These are phyloP conservation scores for Glandiceps talaboti DNA, from an alignment of 53 echinoderm and acorn worm species.

Conservation along the genomic window DNA sequence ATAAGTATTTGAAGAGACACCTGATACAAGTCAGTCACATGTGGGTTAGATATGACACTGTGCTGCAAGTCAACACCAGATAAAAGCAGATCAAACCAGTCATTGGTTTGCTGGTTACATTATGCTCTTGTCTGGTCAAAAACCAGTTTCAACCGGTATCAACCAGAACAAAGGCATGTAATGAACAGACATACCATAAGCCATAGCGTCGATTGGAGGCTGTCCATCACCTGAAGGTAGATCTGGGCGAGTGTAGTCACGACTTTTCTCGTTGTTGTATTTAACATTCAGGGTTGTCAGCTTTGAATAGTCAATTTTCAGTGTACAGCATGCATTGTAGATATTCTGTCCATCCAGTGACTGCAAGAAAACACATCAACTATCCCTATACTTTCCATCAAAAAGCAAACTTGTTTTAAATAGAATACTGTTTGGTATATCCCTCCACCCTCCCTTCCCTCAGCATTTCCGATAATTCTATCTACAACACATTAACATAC, in stretches of 20 bases:
- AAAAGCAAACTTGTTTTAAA: too few species aligned
- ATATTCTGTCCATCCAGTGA: constrained; percentile 90
- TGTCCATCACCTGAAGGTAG: constrained; percentile 64
- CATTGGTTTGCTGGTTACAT: neutral
- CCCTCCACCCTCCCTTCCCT: too few species aligned
- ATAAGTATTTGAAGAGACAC: too few species aligned
- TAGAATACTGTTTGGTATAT: too few species aligned
- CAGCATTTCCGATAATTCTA: too few species aligned
- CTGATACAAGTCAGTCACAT: too few species aligned
- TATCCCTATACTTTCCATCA: too few species aligned
- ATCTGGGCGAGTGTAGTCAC: constrained; percentile 86
- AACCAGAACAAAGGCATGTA: neutral
- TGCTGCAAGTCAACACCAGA: too few species aligned
- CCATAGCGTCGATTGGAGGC: neutral
- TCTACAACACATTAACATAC: too few species aligned
- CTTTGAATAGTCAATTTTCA: constrained; percentile 89
- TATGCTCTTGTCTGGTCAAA: neutral
- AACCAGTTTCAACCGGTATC: neutral
- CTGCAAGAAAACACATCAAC: constrained; percentile 35
- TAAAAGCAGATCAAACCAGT: neutral
- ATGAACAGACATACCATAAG: neutral
- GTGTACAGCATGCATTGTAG: constrained; percentile 93
- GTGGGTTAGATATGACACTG: too few species aligned
- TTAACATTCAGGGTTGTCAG: constrained; percentile 78
- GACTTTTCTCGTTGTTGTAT: constrained; percentile 98